phyloP scores from a whole-genome alignment of 1,140 invertebrate genomes.

The Drosophila sucinea region DNA sequence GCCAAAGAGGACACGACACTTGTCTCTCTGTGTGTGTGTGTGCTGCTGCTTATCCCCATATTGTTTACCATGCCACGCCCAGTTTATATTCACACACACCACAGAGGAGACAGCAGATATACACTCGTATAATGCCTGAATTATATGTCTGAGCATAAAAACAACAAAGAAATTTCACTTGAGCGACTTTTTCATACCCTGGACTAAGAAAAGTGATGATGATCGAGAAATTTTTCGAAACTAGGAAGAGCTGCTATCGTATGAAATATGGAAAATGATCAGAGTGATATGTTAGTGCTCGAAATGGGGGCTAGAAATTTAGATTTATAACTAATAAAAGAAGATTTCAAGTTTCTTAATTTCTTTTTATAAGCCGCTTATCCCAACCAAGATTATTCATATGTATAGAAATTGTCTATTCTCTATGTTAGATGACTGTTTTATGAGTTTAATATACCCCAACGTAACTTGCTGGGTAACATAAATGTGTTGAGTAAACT shows the following conservation, averaged over 20 bases:
- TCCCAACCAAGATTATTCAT: too few species aligned
- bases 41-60: conserved; percentile 68
- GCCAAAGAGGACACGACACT: conserved; percentile 63
- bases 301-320: too few species aligned
- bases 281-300: too few species aligned
- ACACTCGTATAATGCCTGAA: conserved; percentile 53
- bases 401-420: neutral
- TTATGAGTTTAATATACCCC: neutral
- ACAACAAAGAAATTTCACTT: conserved; percentile 13
- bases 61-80: conserved; percentile 77
- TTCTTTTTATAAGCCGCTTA: too few species aligned
- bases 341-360: too few species aligned
- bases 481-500: conserved; percentile 1
- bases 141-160: conserved; percentile 74
- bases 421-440: neutral
- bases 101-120: conserved; percentile 4
- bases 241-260: too few species aligned
- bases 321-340: too few species aligned
- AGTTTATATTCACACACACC: conserved; percentile 36
- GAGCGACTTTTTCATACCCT: neutral
- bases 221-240: too few species aligned
- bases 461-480: neutral
- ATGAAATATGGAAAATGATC: too few species aligned
- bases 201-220: neutral
- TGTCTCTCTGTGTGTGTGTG: conserved; percentile 30